Conservation (phyloP, 2,888 invertebrate genomes). For the Drosophila basisetae region DNA sequence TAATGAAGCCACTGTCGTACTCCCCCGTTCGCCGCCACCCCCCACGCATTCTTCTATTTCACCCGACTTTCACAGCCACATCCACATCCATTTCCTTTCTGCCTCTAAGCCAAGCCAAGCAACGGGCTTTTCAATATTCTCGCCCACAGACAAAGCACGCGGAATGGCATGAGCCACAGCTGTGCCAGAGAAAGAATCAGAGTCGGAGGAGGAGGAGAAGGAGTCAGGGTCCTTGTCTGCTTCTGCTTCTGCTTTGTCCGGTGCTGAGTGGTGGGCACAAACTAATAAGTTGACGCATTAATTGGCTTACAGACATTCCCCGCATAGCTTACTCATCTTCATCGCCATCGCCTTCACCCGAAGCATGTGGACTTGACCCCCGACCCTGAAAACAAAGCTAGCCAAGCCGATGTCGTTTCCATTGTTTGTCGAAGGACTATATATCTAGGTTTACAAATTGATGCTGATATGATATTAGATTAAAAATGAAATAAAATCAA, state of each 20-base stretch:
- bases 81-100: conserved; percentile 21
- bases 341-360: neutral
- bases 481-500: neutral
- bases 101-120: conserved; percentile 25
- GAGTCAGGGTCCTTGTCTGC: neutral
- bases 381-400: conserved; percentile 18
- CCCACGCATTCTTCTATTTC: conserved; percentile 42
- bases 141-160: conserved; percentile 57
- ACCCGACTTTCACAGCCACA: conserved; percentile 18
- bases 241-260: neutral
- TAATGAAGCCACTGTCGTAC: conserved; percentile 68
- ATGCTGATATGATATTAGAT: neutral
- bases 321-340: conserved; percentile 49
- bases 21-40: neutral
- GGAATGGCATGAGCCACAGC: conserved; percentile 68
- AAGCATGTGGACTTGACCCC: conserved; percentile 16
- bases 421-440: neutral
- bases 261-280: conserved; percentile 49
- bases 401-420: conserved; percentile 2
- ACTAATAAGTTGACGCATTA: conserved; percentile 78
- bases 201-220: neutral
- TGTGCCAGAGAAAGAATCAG: conserved; percentile 21
- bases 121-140: conserved; percentile 39
- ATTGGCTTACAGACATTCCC: conserved; percentile 74
- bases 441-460: neutral